Conservation (phyloP, 2,888 invertebrate species). For the Oligia strigilis region DNA sequence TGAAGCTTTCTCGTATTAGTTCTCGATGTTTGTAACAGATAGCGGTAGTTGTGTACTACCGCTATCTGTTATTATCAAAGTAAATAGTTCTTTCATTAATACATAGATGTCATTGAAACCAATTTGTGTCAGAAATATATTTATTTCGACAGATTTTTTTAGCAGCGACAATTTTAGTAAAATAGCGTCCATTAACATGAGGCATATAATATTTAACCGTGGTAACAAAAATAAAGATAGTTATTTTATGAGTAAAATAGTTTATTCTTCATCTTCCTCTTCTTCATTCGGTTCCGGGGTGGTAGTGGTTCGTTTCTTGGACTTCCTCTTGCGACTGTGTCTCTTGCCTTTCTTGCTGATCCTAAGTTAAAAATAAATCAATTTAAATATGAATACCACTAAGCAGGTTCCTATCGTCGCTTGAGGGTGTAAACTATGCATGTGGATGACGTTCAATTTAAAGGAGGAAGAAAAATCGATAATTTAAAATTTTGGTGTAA, state of each 20-base stretch:
- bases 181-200: constrained; percentile 18
- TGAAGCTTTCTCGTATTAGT: neutral
- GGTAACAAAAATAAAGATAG: constrained; percentile 16
- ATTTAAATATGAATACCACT: neutral
- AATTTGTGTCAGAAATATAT: constrained; percentile 4
- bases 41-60: no score
- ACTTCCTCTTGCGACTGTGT: constrained; percentile 75
- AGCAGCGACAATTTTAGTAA: constrained; percentile 16
- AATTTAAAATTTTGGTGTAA: no score
- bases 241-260: constrained; percentile 10
- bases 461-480: neutral
- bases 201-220: constrained; percentile 26
- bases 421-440: neutral
- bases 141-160: constrained; percentile 18
- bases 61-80: no score
- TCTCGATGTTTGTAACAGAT: neutral
- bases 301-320: constrained; percentile 71
- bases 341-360: constrained; percentile 77
- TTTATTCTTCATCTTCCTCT: constrained; percentile 73
- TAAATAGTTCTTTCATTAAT: neutral
- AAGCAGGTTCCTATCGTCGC: neutral
- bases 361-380: constrained; percentile 52
- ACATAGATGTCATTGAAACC: constrained; percentile 57
- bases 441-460: no score
- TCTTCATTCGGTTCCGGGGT: constrained; percentile 75